Percentiles rank a stretch among this genome's conserved stretches.
phyloP scores from a whole-genome alignment of 2,888 invertebrate species.

The Caenorhabditis panamensis region DNA sequence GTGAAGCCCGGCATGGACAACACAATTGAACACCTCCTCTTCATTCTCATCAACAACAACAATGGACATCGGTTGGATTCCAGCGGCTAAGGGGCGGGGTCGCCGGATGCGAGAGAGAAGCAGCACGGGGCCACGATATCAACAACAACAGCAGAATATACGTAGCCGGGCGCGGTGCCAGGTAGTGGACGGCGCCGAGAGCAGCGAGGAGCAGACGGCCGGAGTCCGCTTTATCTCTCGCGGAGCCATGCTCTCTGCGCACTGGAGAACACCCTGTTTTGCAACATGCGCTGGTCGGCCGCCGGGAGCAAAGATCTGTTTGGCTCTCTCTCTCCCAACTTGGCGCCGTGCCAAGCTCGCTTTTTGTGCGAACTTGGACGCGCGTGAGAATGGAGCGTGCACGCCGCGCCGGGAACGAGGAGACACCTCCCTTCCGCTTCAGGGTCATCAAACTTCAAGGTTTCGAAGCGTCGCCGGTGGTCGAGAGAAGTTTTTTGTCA shows the following conservation, averaged over 20 bases:
- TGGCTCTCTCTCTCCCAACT: conserved; percentile 9
- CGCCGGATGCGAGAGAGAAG: conserved; percentile 29
- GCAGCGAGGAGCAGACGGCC: conserved; percentile 18
- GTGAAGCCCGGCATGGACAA: conserved; percentile 38
- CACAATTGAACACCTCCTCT: conserved; percentile 37
- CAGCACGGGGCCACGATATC: conserved; percentile 23
- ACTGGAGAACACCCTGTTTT: conserved; percentile 48
- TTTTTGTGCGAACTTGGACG: conserved; percentile 23
- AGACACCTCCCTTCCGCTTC: conserved; percentile 57
- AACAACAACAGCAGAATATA: conserved; percentile 58
- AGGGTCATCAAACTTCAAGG: conserved; percentile 60
- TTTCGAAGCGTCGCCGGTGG: conserved; percentile 22
- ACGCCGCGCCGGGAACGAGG: conserved; percentile 47
- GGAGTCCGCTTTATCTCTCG: conserved; percentile 19
- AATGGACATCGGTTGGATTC: conserved; percentile 35
- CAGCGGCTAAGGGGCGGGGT: conserved; percentile 25
- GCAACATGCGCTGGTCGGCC: conserved; percentile 25
- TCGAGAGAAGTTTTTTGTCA: conserved; percentile 40
- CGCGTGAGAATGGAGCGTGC: conserved; percentile 19
- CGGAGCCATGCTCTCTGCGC: conserved; percentile 27
- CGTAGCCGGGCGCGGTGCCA: conserved; percentile 47
- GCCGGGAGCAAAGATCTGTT: conserved; percentile 44
- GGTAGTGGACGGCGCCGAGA: conserved; percentile 46
- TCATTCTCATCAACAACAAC: conserved; percentile 47
- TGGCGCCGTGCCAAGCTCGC: conserved; percentile 25